Base-by-base conservation (phyloP, 2,797 vertebrate species). In the Scarus forsteni region DNA sequence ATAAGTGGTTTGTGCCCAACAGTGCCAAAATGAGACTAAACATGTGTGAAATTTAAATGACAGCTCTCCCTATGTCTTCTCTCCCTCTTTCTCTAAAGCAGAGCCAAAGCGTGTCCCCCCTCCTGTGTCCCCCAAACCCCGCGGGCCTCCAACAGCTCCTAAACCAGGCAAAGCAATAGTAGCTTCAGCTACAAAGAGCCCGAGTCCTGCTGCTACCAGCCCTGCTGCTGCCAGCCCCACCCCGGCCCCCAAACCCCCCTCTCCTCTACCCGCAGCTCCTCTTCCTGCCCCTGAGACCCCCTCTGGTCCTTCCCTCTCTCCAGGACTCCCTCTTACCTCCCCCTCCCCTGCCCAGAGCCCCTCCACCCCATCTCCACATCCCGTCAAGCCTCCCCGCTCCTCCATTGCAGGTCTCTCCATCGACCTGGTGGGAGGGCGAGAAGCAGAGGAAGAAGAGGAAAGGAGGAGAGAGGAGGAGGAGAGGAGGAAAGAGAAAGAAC, bases 71-170 rank as follows among this genome's bases (percentile, higher is more conserved):
- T 39, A 7, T 39, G 27, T 10, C 64, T 27, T 50, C 60, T 77
- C 57, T 63, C 51, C 66, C 68, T 38, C 6, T 50, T 8, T 50
- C 10, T 12, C 16, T 18, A 27, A 51, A 52, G 18, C 84, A 96
- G 97, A 99, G 54, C 80, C 94, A 53, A 98, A 96, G 89, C 95
- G 96, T 5, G 85, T 94, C 0, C 97, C 96, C 2, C 97, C 97
- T n/a, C 96, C 96, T 0, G 95, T 98, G 50, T 98, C 97, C 39
- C 97, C 97, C 15, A 98, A 99, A 86, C 97, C 97, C 1, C 90
- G 93, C 0, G 97, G 96, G 0, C 97, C 98, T 63, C 97, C 97
- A 0, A 93, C 92, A 4, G 90, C 92, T 6, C 97, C 92, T 10
- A 94, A 94, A 86, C 93, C 92, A 3, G 88, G 88, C 48, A 93